Evolutionary conservation across 2,888 invertebrate species (phyloP).

Genomic region (Phortica magna): DNA sequence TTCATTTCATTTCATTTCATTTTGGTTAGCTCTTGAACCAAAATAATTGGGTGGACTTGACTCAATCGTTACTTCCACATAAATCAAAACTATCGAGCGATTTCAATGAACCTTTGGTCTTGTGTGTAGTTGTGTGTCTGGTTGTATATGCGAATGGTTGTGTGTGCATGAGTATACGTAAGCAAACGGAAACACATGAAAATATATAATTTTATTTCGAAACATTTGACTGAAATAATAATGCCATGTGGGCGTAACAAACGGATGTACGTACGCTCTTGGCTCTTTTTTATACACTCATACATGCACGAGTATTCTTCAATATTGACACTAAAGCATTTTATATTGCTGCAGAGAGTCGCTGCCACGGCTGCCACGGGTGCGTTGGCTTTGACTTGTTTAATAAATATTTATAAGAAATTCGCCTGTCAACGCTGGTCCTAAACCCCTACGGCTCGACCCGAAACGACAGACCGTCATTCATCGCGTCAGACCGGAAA

Average conservation of each 20-base stretch:
- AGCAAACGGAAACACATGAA: slow-evolving; percentile 26
- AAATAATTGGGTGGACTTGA: too few relatives aligned
- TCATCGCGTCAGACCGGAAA: background rate
- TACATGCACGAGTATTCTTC: slow-evolving; percentile 8
- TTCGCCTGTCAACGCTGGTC: slow-evolving; percentile 4
- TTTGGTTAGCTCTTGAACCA: too few relatives aligned
- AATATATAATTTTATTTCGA: slow-evolving; percentile 15
- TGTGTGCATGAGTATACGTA: background rate
- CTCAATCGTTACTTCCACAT: too few relatives aligned
- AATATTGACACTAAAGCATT: slow-evolving; percentile 37
- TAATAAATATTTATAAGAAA: slow-evolving; percentile 28
- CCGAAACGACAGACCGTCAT: too few relatives aligned
- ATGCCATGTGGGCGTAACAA: background rate
- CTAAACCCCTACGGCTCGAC: background rate
- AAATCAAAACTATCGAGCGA: background rate
- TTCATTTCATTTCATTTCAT: too few relatives aligned
- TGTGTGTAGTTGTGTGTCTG: background rate
- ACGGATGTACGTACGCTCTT: background rate
- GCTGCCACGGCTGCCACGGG: background rate
- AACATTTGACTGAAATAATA: slow-evolving; percentile 2
- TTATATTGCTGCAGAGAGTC: slow-evolving; percentile 14
- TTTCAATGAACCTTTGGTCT: background rate
- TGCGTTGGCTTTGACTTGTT: slow-evolving; percentile 15
- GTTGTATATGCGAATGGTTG: too few relatives aligned
- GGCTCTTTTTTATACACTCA: background rate